Evolutionary conservation across 23 tunicate genomes (phyloP).

Genomic region (Phallusia fumigata): DNA sequence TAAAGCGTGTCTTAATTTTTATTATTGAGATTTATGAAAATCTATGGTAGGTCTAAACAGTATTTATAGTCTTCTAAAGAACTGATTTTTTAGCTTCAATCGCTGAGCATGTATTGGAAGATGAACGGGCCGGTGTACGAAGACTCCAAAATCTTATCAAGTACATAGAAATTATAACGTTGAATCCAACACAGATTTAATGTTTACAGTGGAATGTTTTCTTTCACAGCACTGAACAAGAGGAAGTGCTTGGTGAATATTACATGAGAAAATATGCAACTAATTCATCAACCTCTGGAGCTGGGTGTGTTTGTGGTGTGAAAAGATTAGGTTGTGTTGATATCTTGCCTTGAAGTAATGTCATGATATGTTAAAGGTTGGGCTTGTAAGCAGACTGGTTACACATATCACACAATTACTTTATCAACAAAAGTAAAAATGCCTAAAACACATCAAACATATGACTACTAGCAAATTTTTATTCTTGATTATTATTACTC

Average conservation of each 20-base stretch:
- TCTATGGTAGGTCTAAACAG: no score
- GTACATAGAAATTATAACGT: slow-evolving; percentile 15
- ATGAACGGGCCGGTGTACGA: slow-evolving; percentile 74
- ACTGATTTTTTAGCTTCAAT: slow-evolving; percentile 75
- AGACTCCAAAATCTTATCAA: slow-evolving; percentile 71
- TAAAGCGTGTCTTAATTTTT: no score
- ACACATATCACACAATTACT: no score
- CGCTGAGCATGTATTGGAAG: slow-evolving; percentile 73
- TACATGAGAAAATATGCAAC: slow-evolving; percentile 90
- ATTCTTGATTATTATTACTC: no score
- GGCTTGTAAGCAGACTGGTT: no score
- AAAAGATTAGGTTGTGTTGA: background rate
- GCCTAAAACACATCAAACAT: no score
- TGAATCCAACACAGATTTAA: no score
- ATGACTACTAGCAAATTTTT: no score
- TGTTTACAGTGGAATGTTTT: no score
- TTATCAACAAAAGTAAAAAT: background rate
- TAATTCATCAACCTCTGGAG: slow-evolving; percentile 21
- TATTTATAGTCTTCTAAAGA: background rate
- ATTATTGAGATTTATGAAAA: no score
- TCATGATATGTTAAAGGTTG: background rate
- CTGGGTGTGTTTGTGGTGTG: slow-evolving; percentile 38
- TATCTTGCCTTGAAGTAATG: background rate
- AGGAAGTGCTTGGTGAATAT: slow-evolving; percentile 84
- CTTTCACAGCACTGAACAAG: slow-evolving; percentile 60